Evolutionary conservation across 2,113 vertebrate genomes (phyloP).

Genomic region (Thalassoma bifasciatum): DNA sequence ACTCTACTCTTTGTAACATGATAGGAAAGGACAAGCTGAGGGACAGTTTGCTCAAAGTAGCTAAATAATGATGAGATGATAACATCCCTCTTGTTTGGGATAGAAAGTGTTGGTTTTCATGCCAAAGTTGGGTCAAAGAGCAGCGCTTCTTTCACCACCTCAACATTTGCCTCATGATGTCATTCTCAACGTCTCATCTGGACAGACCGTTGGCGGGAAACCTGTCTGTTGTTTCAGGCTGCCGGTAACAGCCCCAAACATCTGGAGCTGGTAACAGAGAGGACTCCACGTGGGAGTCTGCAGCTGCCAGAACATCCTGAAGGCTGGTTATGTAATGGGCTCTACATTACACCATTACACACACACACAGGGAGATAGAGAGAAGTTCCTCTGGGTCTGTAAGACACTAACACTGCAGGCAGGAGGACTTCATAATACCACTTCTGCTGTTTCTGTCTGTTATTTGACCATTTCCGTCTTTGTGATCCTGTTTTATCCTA

Average conservation of each 20-base stretch:
- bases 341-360: too few relatives aligned
- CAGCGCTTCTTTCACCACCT: background rate
- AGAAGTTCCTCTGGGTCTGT: too few relatives aligned
- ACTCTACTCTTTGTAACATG: background rate
- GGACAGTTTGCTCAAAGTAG: too few relatives aligned
- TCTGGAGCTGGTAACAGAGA: slow-evolving; percentile 17
- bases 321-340: background rate
- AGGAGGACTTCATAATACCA: too few relatives aligned
- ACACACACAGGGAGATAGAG: background rate
- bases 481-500: too few relatives aligned
- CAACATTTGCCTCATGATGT: slow-evolving; percentile 3
- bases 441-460: too few relatives aligned
- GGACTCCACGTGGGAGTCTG: background rate
- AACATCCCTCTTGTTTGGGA: background rate
- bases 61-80: background rate
- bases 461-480: too few relatives aligned
- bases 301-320: slow-evolving; percentile 9
- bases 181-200: slow-evolving; percentile 6
- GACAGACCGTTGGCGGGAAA: slow-evolving; percentile 15
- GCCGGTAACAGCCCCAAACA: slow-evolving; percentile 1
- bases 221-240: slow-evolving; percentile 14
- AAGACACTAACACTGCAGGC: too few relatives aligned
- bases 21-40: too few relatives aligned
- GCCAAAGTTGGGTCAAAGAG: background rate
- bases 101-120: background rate